Conservation (phyloP, 2,113 vertebrate species). For the Thalassarche chlororhynchos region DNA sequence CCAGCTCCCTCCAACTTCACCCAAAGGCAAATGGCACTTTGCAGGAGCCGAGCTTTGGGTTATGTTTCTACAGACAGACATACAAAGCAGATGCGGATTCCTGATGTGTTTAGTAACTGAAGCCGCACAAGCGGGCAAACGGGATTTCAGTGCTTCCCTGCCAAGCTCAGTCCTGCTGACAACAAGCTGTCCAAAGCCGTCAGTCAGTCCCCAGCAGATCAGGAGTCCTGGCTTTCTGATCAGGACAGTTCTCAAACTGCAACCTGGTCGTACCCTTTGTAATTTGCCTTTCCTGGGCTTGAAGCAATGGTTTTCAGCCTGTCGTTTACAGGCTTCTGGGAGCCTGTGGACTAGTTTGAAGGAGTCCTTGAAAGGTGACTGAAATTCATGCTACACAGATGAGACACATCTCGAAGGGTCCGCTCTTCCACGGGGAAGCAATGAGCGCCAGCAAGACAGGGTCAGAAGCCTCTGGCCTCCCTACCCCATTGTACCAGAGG, state of each 20-base stretch:
- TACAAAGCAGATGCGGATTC: slow-evolving; percentile 8
- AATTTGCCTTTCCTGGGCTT: neutral
- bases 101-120: slow-evolving; percentile 44
- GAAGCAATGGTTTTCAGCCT: neutral
- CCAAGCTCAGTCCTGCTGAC: neutral
- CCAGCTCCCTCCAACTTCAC: neutral
- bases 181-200: neutral
- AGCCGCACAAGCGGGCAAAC: neutral
- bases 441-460: rapidly evolving
- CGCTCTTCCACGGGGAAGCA: neutral
- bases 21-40: neutral
- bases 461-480: neutral
- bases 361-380: neutral
- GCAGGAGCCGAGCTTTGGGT: neutral
- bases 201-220: neutral
- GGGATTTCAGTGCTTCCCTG: neutral
- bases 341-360: neutral
- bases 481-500: neutral
- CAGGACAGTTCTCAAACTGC: neutral
- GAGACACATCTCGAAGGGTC: neutral
- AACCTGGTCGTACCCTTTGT: neutral
- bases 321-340: neutral
- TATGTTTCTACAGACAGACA: neutral
- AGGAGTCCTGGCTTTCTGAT: neutral
- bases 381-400: neutral